These are phyloP conservation scores for Acrocephalus arundinaceus DNA, from an alignment of 2,113 vertebrate genomes.

Conservation along the genomic window DNA sequence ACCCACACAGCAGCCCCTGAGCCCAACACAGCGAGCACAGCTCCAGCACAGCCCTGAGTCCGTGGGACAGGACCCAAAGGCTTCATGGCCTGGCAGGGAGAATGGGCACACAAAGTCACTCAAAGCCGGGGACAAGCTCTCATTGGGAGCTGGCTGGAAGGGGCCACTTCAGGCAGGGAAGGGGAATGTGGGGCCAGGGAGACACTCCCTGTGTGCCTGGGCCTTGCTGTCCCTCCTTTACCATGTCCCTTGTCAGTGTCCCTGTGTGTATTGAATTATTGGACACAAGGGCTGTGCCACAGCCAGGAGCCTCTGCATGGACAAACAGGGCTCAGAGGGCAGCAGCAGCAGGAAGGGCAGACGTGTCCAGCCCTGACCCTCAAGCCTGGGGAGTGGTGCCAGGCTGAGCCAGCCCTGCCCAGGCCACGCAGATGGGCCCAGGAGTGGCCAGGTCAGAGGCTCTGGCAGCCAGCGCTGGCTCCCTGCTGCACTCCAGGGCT, in stretches of 20 bases:
- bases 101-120: not conserved
- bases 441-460: not conserved
- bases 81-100: not conserved
- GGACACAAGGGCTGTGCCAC: not conserved
- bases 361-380: not conserved
- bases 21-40: not conserved
- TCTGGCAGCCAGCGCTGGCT: not conserved
- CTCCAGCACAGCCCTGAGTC: accelerated
- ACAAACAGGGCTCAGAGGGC: not conserved
- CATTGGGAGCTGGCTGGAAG: not conserved
- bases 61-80: not conserved
- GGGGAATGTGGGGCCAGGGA: not conserved
- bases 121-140: not conserved
- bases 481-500: not conserved
- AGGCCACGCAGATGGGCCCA: accelerated
- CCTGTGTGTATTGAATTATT: not conserved
- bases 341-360: accelerated
- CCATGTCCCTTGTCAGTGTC: not conserved
- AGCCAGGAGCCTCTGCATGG: accelerated
- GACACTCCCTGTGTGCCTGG: accelerated
- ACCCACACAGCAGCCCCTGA: not conserved
- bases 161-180: not conserved
- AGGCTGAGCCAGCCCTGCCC: not conserved
- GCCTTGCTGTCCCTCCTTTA: not conserved
- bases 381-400: not conserved